A percentile compares a stretch with the other conserved stretches of the same genome.
Conservation (phyloP, 2,113 vertebrate genomes). For the Holacanthus passer region DNA sequence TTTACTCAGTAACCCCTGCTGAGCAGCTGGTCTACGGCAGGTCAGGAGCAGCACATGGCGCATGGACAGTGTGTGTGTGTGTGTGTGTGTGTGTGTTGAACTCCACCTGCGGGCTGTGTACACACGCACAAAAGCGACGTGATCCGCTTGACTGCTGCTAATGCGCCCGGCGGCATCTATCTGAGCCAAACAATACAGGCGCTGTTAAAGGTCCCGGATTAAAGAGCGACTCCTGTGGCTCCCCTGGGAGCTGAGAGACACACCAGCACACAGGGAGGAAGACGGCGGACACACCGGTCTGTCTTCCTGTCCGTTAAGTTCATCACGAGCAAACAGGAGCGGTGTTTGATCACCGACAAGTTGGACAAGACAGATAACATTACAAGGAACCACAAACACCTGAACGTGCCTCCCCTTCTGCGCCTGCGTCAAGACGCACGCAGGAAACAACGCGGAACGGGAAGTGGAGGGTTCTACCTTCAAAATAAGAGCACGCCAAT, state of each 20-base stretch:
- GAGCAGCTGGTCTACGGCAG: conserved; percentile 83
- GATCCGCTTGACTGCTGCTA: conserved; percentile 83
- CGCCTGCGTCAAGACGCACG: conserved; percentile 25
- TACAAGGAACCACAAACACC: conserved; percentile 44
- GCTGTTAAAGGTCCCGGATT: conserved; percentile 82
- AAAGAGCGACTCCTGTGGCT: conserved; percentile 72
- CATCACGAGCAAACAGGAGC: conserved; percentile 51
- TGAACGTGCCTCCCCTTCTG: conserved; percentile 19
- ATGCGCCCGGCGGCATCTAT: conserved; percentile 78
- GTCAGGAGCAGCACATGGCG: conserved; percentile 82
- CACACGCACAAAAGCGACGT: conserved; percentile 80
- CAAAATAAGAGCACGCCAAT: conserved; percentile 24
- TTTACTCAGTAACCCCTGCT: conserved; percentile 80
- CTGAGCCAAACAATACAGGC: conserved; percentile 77
- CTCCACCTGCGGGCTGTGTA: conserved; percentile 81
- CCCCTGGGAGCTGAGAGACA: conserved; percentile 60
- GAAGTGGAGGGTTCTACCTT: not conserved
- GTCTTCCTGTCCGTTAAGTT: conserved; percentile 42
- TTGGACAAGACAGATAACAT: conserved; percentile 62
- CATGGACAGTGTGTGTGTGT: conserved; percentile 50
- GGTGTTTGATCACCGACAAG: conserved; percentile 75
- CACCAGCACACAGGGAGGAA: conserved; percentile 35
- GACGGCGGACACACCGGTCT: conserved; percentile 22
- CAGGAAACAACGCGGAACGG: not conserved
- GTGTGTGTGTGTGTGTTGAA: conserved; percentile 57